These are phyloP conservation scores for Byasa hedistus DNA, from an alignment of 2,888 invertebrate genomes.

Conservation along the genomic window DNA sequence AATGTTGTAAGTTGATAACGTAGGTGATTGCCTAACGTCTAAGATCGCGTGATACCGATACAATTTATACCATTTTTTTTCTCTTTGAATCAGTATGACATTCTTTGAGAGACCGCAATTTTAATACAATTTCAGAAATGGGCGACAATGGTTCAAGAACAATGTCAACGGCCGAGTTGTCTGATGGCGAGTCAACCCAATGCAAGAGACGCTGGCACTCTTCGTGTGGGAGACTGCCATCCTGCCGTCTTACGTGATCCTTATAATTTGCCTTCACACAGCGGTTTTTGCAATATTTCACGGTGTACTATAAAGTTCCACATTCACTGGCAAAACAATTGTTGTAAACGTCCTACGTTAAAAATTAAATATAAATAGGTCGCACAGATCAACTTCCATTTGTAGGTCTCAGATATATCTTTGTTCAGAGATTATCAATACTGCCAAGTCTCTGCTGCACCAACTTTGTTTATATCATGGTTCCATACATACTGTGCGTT, in stretches of 20 bases:
- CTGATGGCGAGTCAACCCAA: conserved; percentile 61
- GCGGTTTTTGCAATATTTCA: conserved; percentile 7
- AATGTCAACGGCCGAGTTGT: conserved; percentile 71
- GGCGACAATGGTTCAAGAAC: conserved; percentile 70
- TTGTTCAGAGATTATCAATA: neutral
- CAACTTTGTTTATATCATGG: neutral
- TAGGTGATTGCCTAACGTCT: too few relatives aligned
- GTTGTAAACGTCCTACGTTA: neutral
- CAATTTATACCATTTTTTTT: too few relatives aligned
- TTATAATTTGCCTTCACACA: neutral
- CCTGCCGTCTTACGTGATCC: conserved; percentile 70
- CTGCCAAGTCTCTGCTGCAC: neutral
- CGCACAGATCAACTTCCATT: conserved; percentile 1
- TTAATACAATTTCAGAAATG: conserved; percentile 49
- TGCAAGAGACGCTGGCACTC: conserved; percentile 74
- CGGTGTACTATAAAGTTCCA: neutral
- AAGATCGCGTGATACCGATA: too few relatives aligned
- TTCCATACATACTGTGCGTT: conserved; percentile 15
- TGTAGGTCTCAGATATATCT: neutral
- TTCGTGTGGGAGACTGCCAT: conserved; percentile 69
- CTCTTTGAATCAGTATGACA: neutral
- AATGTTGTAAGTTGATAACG: too few relatives aligned
- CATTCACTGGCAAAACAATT: neutral
- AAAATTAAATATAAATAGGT: neutral
- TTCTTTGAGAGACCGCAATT: neutral